Conservation (phyloP, 2,113 vertebrate genomes). For the Verasper variegatus region DNA sequence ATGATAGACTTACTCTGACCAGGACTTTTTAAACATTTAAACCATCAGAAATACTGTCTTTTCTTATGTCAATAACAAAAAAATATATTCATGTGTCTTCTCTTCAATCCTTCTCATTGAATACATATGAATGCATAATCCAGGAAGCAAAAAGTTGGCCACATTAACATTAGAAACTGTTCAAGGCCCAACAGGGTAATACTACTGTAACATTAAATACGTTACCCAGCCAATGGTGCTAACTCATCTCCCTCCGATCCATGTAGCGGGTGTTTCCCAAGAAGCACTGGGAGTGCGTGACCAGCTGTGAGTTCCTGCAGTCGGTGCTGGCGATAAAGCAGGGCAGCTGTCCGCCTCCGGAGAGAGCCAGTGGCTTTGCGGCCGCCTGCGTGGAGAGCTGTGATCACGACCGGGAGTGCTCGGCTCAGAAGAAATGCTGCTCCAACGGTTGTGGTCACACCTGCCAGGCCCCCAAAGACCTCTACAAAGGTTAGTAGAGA, state of each 20-base stretch:
- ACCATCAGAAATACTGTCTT: not conserved
- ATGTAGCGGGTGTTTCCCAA: slow-evolving; percentile 87
- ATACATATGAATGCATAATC: too few relatives aligned
- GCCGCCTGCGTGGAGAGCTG: slow-evolving; percentile 95
- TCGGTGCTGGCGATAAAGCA: slow-evolving; percentile 87
- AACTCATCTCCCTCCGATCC: not conserved
- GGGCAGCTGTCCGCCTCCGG: slow-evolving; percentile 89
- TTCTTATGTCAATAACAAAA: not conserved
- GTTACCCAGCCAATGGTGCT: too few relatives aligned
- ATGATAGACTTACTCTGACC: not conserved
- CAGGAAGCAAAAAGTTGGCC: too few relatives aligned
- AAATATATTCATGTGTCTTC: too few relatives aligned
- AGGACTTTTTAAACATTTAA: not conserved
- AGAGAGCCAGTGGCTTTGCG: slow-evolving; percentile 90
- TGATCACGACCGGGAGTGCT: slow-evolving; percentile 88
- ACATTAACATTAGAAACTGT: too few relatives aligned
- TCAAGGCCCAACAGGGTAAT: too few relatives aligned
- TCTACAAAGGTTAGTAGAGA: slow-evolving; percentile 86
- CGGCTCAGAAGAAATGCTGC: slow-evolving; percentile 92
- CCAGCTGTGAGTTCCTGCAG: slow-evolving; percentile 94
- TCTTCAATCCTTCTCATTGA: too few relatives aligned
- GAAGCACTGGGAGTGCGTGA: slow-evolving; percentile 92
- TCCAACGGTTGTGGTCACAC: slow-evolving; percentile 93
- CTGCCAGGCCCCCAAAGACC: slow-evolving; percentile 90
- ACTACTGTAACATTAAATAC: too few relatives aligned